phyloP scores from a whole-genome alignment of 2,888 invertebrate species.

The Ornithoptera priamus region DNA sequence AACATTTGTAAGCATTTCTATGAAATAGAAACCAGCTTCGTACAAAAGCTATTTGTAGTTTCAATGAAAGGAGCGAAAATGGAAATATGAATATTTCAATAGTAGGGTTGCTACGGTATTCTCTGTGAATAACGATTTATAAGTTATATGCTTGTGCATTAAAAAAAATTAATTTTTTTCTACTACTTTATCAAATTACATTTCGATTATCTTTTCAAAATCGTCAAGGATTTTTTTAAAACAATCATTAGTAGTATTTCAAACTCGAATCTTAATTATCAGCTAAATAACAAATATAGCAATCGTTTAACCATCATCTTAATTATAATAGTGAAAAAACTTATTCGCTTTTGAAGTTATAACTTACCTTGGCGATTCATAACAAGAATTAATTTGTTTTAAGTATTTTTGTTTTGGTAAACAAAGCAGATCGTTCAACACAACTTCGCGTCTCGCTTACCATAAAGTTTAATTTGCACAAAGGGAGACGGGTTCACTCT shows the following conservation, averaged over 20 bases:
- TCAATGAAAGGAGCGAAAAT: slow-evolving; percentile 1
- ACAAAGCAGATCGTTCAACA: neutral
- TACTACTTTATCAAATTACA: too few relatives aligned
- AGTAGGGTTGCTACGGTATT: neutral
- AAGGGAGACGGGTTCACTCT: neutral
- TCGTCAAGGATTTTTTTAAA: too few relatives aligned
- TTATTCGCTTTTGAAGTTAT: too few relatives aligned
- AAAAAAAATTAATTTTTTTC: too few relatives aligned
- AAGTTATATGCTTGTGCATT: neutral
- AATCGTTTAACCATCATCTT: too few relatives aligned
- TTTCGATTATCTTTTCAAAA: too few relatives aligned
- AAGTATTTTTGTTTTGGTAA: neutral
- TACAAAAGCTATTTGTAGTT: neutral
- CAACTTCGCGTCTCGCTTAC: neutral
- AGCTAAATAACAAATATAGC: too few relatives aligned
- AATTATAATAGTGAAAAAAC: too few relatives aligned
- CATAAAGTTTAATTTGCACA: neutral
- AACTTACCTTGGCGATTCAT: neutral
- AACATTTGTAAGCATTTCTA: neutral
- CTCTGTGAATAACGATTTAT: neutral
- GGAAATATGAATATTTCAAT: neutral
- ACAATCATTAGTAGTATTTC: too few relatives aligned
- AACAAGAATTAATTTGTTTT: neutral
- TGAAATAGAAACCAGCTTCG: neutral
- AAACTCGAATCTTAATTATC: too few relatives aligned